phyloP scores from a whole-genome alignment of 2,888 invertebrate species.

The Galeruca laticollis region DNA sequence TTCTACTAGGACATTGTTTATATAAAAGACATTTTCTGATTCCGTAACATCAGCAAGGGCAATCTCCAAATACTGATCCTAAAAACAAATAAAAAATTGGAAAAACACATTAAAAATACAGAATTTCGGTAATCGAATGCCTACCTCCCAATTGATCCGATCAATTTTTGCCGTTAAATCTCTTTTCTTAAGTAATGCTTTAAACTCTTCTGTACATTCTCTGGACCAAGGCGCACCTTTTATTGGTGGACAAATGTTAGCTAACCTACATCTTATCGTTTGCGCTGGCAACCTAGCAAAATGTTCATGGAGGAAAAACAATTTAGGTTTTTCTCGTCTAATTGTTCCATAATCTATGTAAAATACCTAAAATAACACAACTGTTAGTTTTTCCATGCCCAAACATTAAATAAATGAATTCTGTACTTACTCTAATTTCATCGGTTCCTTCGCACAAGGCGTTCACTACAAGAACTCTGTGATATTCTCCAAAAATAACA shows the following conservation, averaged over 20 bases:
- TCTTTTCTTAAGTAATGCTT: constrained; percentile 62
- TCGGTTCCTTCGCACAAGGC: background rate
- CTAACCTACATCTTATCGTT: constrained; percentile 69
- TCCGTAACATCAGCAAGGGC: constrained; percentile 69
- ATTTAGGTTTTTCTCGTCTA: constrained; percentile 61
- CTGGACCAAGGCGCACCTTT: constrained; percentile 67
- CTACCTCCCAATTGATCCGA: constrained; percentile 55
- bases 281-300: constrained; percentile 69
- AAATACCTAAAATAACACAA: constrained; percentile 65
- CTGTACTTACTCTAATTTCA: constrained; percentile 7
- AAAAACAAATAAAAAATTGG: constrained; percentile 32
- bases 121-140: constrained; percentile 13
- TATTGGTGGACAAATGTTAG: constrained; percentile 66
- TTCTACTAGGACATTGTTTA: constrained; percentile 68
- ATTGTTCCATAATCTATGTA: constrained; percentile 74
- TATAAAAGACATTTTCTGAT: constrained; percentile 66
- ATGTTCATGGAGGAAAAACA: constrained; percentile 63
- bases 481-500: constrained; percentile 68
- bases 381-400: background rate
- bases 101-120: constrained; percentile 31
- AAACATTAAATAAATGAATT: too few relatives aligned
- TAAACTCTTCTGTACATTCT: constrained; percentile 65
- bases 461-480: constrained; percentile 62
- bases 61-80: constrained; percentile 57
- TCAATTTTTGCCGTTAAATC: constrained; percentile 65